Conservation (phyloP, 1,140 invertebrate genomes). For the Colletes gigas region DNA sequence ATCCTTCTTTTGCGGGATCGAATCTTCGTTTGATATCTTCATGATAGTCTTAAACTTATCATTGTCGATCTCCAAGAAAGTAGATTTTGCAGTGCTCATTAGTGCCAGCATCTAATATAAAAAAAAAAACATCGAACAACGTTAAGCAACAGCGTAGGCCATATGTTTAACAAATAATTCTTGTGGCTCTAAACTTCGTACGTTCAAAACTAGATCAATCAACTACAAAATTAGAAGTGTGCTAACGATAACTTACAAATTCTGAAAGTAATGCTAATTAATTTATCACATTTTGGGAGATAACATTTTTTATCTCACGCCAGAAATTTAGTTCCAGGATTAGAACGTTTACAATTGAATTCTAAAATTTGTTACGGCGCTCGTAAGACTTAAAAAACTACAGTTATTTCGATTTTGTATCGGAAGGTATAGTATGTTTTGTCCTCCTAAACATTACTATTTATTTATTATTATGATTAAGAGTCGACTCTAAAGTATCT, state of each 20-base stretch:
- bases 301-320: too few species aligned
- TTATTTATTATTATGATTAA: too few species aligned
- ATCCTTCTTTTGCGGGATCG: conserved; percentile 31
- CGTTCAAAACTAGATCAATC: not conserved
- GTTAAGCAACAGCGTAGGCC: not conserved
- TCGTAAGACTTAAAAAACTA: too few species aligned
- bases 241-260: not conserved
- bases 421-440: too few species aligned
- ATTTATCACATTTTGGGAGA: not conserved
- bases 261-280: not conserved
- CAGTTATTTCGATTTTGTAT: too few species aligned
- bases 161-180: not conserved
- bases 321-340: too few species aligned
- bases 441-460: too few species aligned
- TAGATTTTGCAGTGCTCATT: conserved; percentile 28
- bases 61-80: conserved; percentile 37
- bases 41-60: conserved; percentile 42
- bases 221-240: not conserved
- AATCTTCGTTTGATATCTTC: conserved; percentile 32
- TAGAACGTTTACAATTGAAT: too few species aligned
- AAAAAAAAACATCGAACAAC: not conserved
- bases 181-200: not conserved
- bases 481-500: too few species aligned
- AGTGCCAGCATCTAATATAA: conserved; percentile 37
- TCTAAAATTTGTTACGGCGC: too few species aligned